Base-by-base conservation (phyloP, 2,888 invertebrate genomes). In the Pelosia muscerda region DNA sequence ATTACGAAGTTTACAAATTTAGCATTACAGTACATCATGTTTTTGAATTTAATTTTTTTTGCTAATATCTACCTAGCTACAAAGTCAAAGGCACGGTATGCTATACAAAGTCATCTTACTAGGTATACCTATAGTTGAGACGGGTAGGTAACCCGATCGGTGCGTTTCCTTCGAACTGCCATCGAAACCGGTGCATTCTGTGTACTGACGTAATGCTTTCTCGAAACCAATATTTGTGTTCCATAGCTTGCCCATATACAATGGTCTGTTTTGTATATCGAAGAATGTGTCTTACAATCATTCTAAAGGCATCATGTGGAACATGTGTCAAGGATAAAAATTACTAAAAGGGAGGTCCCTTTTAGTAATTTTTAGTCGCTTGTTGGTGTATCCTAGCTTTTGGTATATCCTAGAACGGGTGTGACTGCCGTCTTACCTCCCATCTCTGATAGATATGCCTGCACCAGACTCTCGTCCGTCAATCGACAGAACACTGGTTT, bases 181-280 rank as follows among this genome's bases (percentile, higher is more conserved):
- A 89, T 88, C 84, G 86, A 88, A 82, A 81, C 84, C 83, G 79
- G 72, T 76, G 76, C 81, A 77, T 91, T 90, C 86, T 82, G 77
- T 86, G 87, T 86, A 88, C 72, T 85, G 86, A 83, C 84, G 86
- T 86, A 90, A 90, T 88, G 91, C 85, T 88, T 92, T 92, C 93
- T 89, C 78, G 86, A 88, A 91, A 92, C 79, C 86, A 84, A 90
- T 88, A 78, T 78, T 75, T 82, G 79, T 84, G 81, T 79, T 79
- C 73, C 71, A 67, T 71, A 72, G 72, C 69, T 65, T 73, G 49
- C n/a, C n/a, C n/a, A 75, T 79, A 82, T 54, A 63, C 63, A 63
- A 81, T 77, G 77, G 75, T 66, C 76, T 66, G 74, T 81, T 75
- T 82, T 61, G 56, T 25, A 38, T 26, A 56, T 63, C 34, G 53